A percentile compares a stretch with the other conserved stretches of the same genome.
These are phyloP conservation scores for Drosophila tani DNA, from an alignment of 1,140 invertebrate species.

Conservation along the genomic window DNA sequence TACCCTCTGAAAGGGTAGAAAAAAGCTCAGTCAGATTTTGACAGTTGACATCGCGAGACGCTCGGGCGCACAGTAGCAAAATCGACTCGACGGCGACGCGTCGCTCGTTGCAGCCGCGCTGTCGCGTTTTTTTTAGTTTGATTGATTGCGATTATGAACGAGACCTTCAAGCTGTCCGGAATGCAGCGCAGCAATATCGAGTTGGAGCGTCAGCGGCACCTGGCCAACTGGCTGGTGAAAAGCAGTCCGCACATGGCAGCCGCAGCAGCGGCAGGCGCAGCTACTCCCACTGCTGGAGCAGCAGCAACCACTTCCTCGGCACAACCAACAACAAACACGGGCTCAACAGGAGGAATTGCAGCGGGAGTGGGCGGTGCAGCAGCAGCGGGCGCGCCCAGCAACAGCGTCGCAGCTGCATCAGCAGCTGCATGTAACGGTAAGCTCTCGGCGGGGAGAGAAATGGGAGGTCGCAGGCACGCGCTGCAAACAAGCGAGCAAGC, in stretches of 20 bases:
- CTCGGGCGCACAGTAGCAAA: constrained; percentile 56
- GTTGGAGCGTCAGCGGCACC: constrained; percentile 84
- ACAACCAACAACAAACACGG: constrained; percentile 36
- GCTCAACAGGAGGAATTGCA: constrained; percentile 31
- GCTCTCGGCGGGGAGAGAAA: constrained; percentile 26
- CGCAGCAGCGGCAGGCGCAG: constrained; percentile 58
- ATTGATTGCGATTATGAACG: constrained; percentile 72
- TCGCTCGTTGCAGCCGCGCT: constrained; percentile 56
- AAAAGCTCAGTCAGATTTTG: constrained; percentile 58
- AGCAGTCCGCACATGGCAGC: constrained; percentile 84
- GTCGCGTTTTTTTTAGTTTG: constrained; percentile 41
- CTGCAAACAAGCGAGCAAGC: constrained; percentile 37
- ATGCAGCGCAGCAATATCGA: constrained; percentile 84
- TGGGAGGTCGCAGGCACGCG: constrained; percentile 58
- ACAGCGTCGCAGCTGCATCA: constrained; percentile 67
- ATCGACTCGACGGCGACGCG: constrained; percentile 67
- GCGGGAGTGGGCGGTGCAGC: constrained; percentile 36
- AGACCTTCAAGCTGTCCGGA: constrained; percentile 74
- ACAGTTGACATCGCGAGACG: constrained; percentile 73
- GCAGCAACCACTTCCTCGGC: constrained; percentile 23
- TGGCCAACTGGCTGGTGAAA: constrained; percentile 84
- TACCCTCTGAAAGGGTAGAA: constrained; percentile 20
- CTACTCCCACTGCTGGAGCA: constrained; percentile 29
- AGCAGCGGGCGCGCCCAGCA: constrained; percentile 61
- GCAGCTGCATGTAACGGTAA: constrained; percentile 78